Percentiles rank a stretch among this genome's conserved stretches.
Conservation (phyloP, 1,140 invertebrate species). For the Stegodyphus dumicola region DNA sequence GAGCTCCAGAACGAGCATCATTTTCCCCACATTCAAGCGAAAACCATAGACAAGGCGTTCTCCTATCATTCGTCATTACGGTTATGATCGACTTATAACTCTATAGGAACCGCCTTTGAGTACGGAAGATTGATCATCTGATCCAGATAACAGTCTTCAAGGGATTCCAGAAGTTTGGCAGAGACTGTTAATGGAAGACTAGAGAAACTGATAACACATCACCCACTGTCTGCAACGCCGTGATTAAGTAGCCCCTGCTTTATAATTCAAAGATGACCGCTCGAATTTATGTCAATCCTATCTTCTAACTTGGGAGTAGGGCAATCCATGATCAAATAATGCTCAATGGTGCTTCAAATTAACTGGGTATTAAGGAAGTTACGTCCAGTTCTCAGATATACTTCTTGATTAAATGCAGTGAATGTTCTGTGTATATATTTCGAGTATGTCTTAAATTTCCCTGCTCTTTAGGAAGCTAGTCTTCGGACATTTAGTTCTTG, state of each 20-base stretch:
- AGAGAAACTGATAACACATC: slow-evolving; percentile 18
- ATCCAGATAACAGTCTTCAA: slow-evolving; percentile 51
- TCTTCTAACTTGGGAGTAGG: not conserved
- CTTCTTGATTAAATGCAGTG: too few relatives aligned
- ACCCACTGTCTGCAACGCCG: not conserved
- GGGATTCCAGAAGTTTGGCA: slow-evolving; percentile 15
- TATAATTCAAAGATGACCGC: slow-evolving; percentile 17
- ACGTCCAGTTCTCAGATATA: too few relatives aligned
- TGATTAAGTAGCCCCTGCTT: slow-evolving; percentile 32
- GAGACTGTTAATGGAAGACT: not conserved
- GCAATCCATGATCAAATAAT: slow-evolving; percentile 17
- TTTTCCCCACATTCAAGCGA: not conserved
- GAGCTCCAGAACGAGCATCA: not conserved
- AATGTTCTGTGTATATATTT: too few relatives aligned
- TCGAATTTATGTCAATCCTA: slow-evolving; percentile 15
- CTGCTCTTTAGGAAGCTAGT: too few relatives aligned
- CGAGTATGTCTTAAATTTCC: too few relatives aligned
- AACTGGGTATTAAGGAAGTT: not conserved
- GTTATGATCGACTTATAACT: not conserved
- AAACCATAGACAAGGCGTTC: too few relatives aligned
- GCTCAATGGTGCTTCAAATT: slow-evolving; percentile 31
- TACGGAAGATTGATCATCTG: slow-evolving; percentile 31
- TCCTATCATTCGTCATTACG: slow-evolving; percentile 15
- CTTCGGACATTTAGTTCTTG: too few relatives aligned
- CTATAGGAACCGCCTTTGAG: slow-evolving; percentile 15